Evolutionary conservation across 2,888 invertebrate species (phyloP).

Genomic region (Cylindroiulus punctatus): DNA sequence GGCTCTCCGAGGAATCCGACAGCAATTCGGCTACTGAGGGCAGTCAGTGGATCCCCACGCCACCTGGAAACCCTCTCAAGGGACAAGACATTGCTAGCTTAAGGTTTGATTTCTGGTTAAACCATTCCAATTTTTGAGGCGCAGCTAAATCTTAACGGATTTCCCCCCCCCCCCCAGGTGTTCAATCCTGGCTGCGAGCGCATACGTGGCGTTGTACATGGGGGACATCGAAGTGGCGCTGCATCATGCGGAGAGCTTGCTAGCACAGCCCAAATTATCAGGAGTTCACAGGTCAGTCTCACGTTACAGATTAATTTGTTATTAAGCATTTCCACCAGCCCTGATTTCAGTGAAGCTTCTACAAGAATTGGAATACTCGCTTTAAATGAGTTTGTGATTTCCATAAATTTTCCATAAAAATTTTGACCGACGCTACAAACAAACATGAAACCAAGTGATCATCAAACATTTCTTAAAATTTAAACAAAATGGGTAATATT

Average conservation of each 20-base stretch:
- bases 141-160: not conserved
- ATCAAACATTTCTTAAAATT: too few relatives aligned
- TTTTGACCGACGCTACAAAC: too few relatives aligned
- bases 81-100: conserved; percentile 64
- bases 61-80: conserved; percentile 66
- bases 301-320: conserved; percentile 48
- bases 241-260: conserved; percentile 78
- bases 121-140: not conserved
- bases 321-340: too few relatives aligned
- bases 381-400: too few relatives aligned
- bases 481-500: too few relatives aligned
- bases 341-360: too few relatives aligned
- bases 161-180: conserved; percentile 64
- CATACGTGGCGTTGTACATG: conserved; percentile 85
- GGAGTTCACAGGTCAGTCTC: conserved; percentile 74
- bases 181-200: conserved; percentile 78
- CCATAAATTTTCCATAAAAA: too few relatives aligned
- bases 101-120: conserved; percentile 59
- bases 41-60: conserved; percentile 62
- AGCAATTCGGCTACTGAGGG: conserved; percentile 61
- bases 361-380: too few relatives aligned
- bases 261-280: conserved; percentile 77
- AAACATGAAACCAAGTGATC: too few relatives aligned
- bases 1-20: not conserved
- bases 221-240: conserved; percentile 84